phyloP scores from a whole-genome alignment of 37 sponge, comb jelly and placozoan species.

The Halichondria panicea region DNA sequence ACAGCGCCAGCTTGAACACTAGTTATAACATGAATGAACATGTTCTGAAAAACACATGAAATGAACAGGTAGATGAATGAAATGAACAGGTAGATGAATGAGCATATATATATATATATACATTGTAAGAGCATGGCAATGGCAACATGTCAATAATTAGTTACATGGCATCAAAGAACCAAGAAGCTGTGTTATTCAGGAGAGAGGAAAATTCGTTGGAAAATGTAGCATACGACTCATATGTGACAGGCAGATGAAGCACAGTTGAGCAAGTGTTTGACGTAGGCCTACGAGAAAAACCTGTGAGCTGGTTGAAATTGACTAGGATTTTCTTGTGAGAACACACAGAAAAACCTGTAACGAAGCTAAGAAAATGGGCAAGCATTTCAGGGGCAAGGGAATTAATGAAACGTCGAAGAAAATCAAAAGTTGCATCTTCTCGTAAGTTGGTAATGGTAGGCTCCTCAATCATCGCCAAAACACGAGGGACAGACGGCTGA shows the following conservation, averaged over 20 bases:
- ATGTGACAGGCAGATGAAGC: background rate
- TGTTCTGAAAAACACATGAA: no score
- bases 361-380: background rate
- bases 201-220: background rate
- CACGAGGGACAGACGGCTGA: background rate
- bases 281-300: background rate
- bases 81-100: no score
- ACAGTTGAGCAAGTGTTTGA: background rate
- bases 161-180: background rate
- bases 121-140: no score
- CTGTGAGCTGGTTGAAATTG: background rate
- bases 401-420: background rate
- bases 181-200: background rate
- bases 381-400: background rate
- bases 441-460: background rate
- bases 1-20: no score
- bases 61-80: no score
- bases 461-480: background rate
- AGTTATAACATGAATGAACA: no score
- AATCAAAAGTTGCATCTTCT: background rate
- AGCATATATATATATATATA: no score
- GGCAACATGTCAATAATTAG: no score
- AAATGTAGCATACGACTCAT: background rate
- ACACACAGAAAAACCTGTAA: background rate
- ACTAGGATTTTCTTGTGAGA: background rate